Percentiles rank a stretch among this genome's conserved stretches.
phyloP scores from a whole-genome alignment of 1,140 invertebrate genomes.

The Dufourea novaeangliae region DNA sequence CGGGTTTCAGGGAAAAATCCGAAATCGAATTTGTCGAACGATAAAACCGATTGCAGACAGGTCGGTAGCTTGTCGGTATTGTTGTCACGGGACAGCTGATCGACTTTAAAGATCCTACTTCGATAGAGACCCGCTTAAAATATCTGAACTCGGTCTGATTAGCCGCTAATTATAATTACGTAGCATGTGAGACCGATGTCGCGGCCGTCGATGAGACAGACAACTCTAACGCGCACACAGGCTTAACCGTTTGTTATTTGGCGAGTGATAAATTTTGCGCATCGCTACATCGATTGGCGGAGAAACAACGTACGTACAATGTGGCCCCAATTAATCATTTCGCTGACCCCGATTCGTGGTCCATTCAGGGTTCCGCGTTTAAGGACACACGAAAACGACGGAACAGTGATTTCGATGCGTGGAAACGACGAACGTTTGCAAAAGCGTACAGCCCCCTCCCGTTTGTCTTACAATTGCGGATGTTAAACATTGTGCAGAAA shows the following conservation, averaged over 20 bases:
- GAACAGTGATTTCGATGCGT: constrained; percentile 28
- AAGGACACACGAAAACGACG: neutral
- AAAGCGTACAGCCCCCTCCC: too few relatives aligned
- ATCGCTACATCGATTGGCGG: constrained; percentile 45
- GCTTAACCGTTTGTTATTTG: constrained; percentile 31
- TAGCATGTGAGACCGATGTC: constrained; percentile 5
- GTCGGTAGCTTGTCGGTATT: neutral
- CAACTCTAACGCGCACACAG: constrained; percentile 30
- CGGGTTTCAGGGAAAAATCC: neutral
- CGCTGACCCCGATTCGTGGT: neutral
- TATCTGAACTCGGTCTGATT: constrained; percentile 67
- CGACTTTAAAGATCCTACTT: constrained; percentile 54
- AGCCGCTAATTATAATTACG: constrained; percentile 72
- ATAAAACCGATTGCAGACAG: neutral
- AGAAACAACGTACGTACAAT: constrained; percentile 15
- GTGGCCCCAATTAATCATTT: constrained; percentile 25
- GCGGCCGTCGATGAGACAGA: constrained; percentile 19
- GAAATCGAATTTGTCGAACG: neutral
- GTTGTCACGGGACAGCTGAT: constrained; percentile 50
- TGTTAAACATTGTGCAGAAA: too few relatives aligned
- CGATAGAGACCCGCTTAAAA: constrained; percentile 55
- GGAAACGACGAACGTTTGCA: neutral
- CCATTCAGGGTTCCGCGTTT: neutral
- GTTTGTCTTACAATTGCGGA: too few relatives aligned
- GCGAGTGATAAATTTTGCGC: constrained; percentile 41